phyloP scores from a whole-genome alignment of 2,113 vertebrate species.

The Rhynchomys soricoides region DNA sequence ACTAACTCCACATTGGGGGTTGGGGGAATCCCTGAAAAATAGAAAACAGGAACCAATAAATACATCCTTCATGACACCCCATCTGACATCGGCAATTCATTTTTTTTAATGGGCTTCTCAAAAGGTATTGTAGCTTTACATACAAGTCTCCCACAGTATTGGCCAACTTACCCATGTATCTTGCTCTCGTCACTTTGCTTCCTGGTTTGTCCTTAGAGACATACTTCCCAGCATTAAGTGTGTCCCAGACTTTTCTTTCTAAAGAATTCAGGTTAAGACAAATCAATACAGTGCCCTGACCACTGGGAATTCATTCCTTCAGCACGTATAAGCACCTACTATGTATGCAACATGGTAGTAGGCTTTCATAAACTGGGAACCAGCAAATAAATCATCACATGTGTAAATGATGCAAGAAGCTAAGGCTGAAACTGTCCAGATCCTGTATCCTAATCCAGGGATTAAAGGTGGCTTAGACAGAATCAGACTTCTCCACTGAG shows the following conservation, averaged over 20 bases:
- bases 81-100: background rate
- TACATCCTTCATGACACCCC: background rate
- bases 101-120: background rate
- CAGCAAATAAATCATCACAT: background rate
- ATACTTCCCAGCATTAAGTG: background rate
- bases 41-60: background rate
- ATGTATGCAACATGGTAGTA: background rate
- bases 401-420: background rate
- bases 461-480: background rate
- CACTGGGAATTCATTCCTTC: background rate
- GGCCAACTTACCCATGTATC: background rate
- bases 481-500: background rate
- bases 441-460: background rate
- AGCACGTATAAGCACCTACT: background rate
- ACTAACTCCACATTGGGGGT: no score
- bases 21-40: background rate
- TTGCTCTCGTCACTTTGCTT: accelerated
- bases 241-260: background rate
- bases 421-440: background rate
- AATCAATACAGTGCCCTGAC: background rate
- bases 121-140: background rate
- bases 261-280: background rate
- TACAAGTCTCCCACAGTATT: background rate
- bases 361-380: background rate
- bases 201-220: background rate